Percentiles rank a stretch among this genome's conserved stretches.
These are phyloP conservation scores for Drosophila nigrodunni DNA, from an alignment of 1,140 invertebrate genomes.

Conservation along the genomic window DNA sequence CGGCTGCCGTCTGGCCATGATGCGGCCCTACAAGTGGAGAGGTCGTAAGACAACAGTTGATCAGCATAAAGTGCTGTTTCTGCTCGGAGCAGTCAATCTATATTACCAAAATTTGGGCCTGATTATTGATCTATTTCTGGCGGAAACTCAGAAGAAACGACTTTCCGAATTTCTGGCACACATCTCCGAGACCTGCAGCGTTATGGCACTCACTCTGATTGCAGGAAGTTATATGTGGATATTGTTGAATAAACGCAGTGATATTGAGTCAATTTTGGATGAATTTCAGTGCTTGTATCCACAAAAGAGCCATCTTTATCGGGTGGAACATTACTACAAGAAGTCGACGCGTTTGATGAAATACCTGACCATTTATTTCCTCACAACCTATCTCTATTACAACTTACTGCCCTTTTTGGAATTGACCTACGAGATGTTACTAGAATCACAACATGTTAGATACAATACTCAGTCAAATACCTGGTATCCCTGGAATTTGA, in stretches of 20 bases:
- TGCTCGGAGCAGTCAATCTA: constrained; percentile 47
- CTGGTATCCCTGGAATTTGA: constrained; percentile 72
- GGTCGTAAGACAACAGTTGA: constrained; percentile 5
- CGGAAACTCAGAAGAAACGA: constrained; percentile 6
- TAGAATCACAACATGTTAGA: constrained; percentile 15
- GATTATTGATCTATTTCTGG: constrained; percentile 46
- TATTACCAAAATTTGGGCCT: constrained; percentile 67
- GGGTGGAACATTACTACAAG: constrained; percentile 48
- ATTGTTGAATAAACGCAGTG: constrained; percentile 30
- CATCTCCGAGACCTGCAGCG: constrained; percentile 60
- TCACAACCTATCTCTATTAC: constrained; percentile 55
- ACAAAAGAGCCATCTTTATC: constrained; percentile 20
- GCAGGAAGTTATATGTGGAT: constrained; percentile 56
- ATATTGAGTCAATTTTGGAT: constrained; percentile 52
- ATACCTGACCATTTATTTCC: constrained; percentile 46
- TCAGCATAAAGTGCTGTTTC: constrained; percentile 26
- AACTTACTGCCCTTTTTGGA: constrained; percentile 57
- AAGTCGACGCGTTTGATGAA: constrained; percentile 53
- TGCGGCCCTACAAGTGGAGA: constrained; percentile 42
- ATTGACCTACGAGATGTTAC: constrained; percentile 47
- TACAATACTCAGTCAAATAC: constrained; percentile 68
- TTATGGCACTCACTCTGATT: constrained; percentile 55
- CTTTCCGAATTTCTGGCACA: constrained; percentile 32
- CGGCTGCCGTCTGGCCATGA: constrained; percentile 42
- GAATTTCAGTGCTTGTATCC: constrained; percentile 58